Conservation (phyloP, 1,140 invertebrate species). For the Wiebesia pumilae region DNA sequence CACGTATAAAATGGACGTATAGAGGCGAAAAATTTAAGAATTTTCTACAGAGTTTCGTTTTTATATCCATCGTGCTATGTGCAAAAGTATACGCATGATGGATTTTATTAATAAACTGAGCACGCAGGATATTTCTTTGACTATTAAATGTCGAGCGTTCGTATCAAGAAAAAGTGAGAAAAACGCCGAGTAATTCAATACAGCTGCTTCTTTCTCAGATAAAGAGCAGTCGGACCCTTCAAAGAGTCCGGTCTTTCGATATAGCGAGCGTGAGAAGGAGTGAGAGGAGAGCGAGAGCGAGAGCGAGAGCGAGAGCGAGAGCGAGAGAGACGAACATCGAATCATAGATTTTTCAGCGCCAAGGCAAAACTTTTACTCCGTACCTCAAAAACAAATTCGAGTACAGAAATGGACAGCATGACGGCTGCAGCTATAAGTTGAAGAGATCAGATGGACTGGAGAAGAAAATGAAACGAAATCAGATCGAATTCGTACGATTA, state of each 20-base stretch:
- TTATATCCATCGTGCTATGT: neutral
- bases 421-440: neutral
- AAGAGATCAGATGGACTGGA: slow-evolving; percentile 21
- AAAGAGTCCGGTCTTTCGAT: slow-evolving; percentile 57
- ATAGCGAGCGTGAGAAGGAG: slow-evolving; percentile 40
- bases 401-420: neutral
- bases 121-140: neutral
- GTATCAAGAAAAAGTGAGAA: slow-evolving; percentile 40
- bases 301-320: too few relatives aligned
- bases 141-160: neutral
- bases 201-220: slow-evolving; percentile 47
- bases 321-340: neutral
- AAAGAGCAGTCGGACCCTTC: slow-evolving; percentile 46
- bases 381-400: slow-evolving; percentile 44
- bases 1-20: too few relatives aligned
- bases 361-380: slow-evolving; percentile 59
- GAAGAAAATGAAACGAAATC: slow-evolving; percentile 19
- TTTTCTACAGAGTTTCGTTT: neutral
- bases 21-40: neutral
- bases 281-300: too few relatives aligned
- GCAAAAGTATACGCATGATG: neutral
- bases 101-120: neutral
- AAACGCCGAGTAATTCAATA: slow-evolving; percentile 49
- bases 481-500: slow-evolving; percentile 1
- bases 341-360: neutral